Base-by-base conservation (phyloP, 2,113 vertebrate species). In the Podarcis muralis region DNA sequence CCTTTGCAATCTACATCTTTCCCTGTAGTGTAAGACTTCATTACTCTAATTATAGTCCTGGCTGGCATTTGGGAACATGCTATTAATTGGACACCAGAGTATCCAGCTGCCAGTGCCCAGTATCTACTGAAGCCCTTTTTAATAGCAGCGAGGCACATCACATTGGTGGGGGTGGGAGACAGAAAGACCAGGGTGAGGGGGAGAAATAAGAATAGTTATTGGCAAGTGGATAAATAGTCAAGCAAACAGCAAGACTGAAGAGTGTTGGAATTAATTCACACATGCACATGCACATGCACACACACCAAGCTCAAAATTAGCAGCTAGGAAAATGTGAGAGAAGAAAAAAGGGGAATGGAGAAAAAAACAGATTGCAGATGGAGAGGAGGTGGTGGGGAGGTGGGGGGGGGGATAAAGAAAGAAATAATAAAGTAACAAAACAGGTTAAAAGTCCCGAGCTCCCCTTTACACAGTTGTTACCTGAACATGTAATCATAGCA, bases 381-480 rank as follows among this genome's bases (percentile, higher is more conserved):
- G 96, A 96, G 94, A 95, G 94, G 96, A 96, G 95, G 95, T 95
- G 96, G 94, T 94, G 91, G 90, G 91, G 48, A 91, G 89, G 89
- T 88, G 96, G 95, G 93, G 95, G 93, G 95, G 95, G 93, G 94
- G 94, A 40, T 40, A 91, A 91, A 90, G 95, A 88, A 90, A 93
- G 93, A 93, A 94, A 92, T 86, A 87, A 92, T 79, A 85, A 90
- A 92, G 90, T 84, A 94, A 92, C 75, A 86, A 86, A 20, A 62
- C 59, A 62, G 15, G 13, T 20, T 62, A 62, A 62, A 15, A 62
- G 16, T 18, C 89, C 89, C 62, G 48, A 15, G 76, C 89, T 89
- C 94, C 92, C 78, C 0, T 32, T 1, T 91, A 91, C 86, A 88
- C 87, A 90, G 89, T 90, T 57, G 0, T 91, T 90, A 92, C 93